Base-by-base conservation (phyloP, 1,140 invertebrate genomes). In the Phortica variegata region DNA sequence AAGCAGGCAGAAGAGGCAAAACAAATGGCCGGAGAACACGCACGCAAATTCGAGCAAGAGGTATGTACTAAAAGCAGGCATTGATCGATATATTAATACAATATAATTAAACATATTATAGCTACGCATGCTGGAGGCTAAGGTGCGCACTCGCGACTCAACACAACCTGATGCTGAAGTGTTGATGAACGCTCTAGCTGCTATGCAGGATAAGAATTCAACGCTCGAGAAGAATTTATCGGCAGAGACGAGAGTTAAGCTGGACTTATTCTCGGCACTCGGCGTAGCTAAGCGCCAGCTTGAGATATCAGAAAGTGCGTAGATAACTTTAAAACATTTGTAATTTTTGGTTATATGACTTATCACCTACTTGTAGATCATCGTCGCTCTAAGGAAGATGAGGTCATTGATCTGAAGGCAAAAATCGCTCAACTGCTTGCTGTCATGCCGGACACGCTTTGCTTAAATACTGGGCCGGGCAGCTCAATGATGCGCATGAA, bases 201-300 rank as follows among this genome's bases (percentile, higher is more conserved):
- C 84, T 21, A 84, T 95, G 77, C 89, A 93, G 78, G 90, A 94
- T 52, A 92, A 93, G 79, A 94, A 90, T 75, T 76, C 83, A 59
- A 90, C 91, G 74, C 81, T 95, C 47, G 93, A 98, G 79, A 91
- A 90, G 63, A 93, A 89, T 75, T 83, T 98, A 41, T 94, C 90
- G 56, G 91, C 93, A 18, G 95, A 97, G 82, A 98, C 93, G 37
- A 83, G 93, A 50, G 88, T 97, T 76, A 98, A 97, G 80, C 83
- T 97, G 49, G 93, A 97, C 80, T 82, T 98, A 47, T 96, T 97
- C 79, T 95, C 92, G 47, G 95, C 94, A 49, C 84, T 97, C 29
- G 95, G 94, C 16, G 95, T 95, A 75, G 93, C 91, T 31, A 95
- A 95, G 77, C 82, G 94, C 36, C 90, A 95, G 74, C 81, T 97